Base-by-base conservation (phyloP, 2,797 vertebrate species). In the Gallinago nigripennis region DNA sequence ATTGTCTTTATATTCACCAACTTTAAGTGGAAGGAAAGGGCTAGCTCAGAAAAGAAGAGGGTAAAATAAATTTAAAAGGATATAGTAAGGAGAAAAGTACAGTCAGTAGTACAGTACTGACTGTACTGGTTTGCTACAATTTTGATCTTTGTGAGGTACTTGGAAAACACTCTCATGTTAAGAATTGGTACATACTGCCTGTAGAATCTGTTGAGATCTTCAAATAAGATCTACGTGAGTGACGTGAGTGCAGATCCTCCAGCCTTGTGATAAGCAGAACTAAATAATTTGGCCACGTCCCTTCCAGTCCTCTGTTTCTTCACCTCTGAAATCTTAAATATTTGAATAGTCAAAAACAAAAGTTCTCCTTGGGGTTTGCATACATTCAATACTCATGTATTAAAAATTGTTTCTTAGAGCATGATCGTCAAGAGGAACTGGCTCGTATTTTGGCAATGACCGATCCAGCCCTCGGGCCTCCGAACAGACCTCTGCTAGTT, bases 371-470 rank as follows among this genome's bases (percentile, higher is more conserved):
- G 25, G 8, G 4, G 41, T 80, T 82, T 89, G 23, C 24, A 10
- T 61, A 3, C 50, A 14, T 43, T 73, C 90, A 64, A 90, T 57
- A 68, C 37, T 83, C 5, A 8, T 25, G 2, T 27, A 50, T 88
- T 83, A 61, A 90, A 86, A 80, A 43, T 61, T 82, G 37, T 96
- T 95, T 91, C 60, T 69, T 76, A 97, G 95, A 78, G 84, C 98
- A 97, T 31, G 97, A 97, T 63, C 98, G 97, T 69, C 95, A 97
- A 91, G 97, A 98, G 45, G 99, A 99, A 94, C 94, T 97, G 54
- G 98, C 98, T 96, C 98, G 97, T 94, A 98, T 99, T 82, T 97
- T 90, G 86, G 98, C 99, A 60, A 98, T 99, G 98, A 96, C 98
- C 79, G 98, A 98, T 88, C 98, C 98, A 58, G 90, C 94, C 4